Percentiles rank a stretch among this genome's conserved stretches.
Conservation (phyloP, 1,140 invertebrate species). For the Zophobas atratus region DNA sequence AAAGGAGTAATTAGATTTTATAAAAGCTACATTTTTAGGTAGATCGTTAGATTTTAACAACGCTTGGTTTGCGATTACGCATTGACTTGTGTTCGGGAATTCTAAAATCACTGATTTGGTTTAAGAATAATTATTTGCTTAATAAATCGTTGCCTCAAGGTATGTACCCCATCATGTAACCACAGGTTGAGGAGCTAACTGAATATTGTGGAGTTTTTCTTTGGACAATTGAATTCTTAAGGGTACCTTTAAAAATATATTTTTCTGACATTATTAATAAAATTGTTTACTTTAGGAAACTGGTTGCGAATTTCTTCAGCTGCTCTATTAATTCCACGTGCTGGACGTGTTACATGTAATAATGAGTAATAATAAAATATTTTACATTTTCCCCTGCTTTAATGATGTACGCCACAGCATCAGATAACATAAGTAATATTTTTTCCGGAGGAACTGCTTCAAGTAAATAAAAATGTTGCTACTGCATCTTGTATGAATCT, state of each 20-base stretch:
- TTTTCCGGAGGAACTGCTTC: conserved; percentile 38
- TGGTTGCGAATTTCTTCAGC: conserved; percentile 63
- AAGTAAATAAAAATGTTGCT: conserved; percentile 44
- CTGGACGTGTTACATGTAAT: conserved; percentile 63
- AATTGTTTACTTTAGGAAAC: conserved; percentile 60
- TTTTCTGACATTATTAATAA: conserved; percentile 59
- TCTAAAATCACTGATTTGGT: conserved; percentile 44
- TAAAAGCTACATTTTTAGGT: too few species aligned
- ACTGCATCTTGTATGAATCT: conserved; percentile 42
- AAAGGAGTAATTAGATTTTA: too few species aligned
- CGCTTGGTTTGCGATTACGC: too few species aligned
- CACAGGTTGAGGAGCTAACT: conserved; percentile 64
- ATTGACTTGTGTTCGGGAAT: too few species aligned
- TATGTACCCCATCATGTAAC: conserved; percentile 61
- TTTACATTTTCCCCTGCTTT: conserved; percentile 57
- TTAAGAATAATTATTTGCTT: conserved; percentile 56
- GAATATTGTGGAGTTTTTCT: conserved; percentile 59
- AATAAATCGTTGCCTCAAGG: conserved; percentile 63
- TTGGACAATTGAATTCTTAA: conserved; percentile 60
- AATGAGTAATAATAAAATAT: conserved; percentile 45
- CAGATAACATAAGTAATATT: conserved; percentile 57
- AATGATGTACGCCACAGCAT: conserved; percentile 61
- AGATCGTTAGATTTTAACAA: too few species aligned
- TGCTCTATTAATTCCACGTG: conserved; percentile 64
- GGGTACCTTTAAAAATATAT: conserved; percentile 63